Evolutionary conservation across 2,888 invertebrate genomes (phyloP).

Genomic region (Tetheella fluctuosa): DNA sequence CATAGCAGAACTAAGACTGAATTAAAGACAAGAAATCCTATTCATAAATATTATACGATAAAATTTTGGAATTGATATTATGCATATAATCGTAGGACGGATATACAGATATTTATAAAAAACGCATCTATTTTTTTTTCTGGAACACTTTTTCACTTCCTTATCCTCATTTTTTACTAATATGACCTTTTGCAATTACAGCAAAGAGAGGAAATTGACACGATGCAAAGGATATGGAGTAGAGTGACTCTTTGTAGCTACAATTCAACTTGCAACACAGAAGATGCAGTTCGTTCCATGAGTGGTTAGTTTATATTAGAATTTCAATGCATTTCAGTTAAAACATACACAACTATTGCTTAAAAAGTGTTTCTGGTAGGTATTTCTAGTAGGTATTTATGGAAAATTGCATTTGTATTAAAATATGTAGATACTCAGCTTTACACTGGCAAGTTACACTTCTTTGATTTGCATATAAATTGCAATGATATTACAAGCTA

Average conservation of each 20-base stretch:
- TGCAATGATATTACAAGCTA: background rate
- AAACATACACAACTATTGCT: no score
- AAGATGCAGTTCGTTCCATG: slow-evolving; percentile 69
- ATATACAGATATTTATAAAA: no score
- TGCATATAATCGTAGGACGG: no score
- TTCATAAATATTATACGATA: no score
- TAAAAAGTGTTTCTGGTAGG: no score
- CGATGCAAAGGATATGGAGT: slow-evolving; percentile 79
- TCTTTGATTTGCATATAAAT: background rate
- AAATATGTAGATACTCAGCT: background rate
- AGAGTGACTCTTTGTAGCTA: slow-evolving; percentile 73
- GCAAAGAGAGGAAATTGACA: slow-evolving; percentile 78
- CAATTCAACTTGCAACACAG: slow-evolving; percentile 59
- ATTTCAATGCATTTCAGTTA: slow-evolving; percentile 5
- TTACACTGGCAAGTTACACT: background rate
- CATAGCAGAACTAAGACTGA: no score
- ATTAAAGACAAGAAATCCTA: no score
- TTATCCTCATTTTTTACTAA: no score
- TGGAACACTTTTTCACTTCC: no score
- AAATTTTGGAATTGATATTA: no score
- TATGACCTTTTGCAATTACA: slow-evolving; percentile 36
- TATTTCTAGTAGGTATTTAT: background rate
- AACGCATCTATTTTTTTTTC: no score
- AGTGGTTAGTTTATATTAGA: slow-evolving; percentile 61
- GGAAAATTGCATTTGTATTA: no score